A percentile compares a stretch with the other conserved stretches of the same genome.
These are phyloP conservation scores for Dusona sp. DNA, from an alignment of 2,888 invertebrate genomes.

Conservation along the genomic window DNA sequence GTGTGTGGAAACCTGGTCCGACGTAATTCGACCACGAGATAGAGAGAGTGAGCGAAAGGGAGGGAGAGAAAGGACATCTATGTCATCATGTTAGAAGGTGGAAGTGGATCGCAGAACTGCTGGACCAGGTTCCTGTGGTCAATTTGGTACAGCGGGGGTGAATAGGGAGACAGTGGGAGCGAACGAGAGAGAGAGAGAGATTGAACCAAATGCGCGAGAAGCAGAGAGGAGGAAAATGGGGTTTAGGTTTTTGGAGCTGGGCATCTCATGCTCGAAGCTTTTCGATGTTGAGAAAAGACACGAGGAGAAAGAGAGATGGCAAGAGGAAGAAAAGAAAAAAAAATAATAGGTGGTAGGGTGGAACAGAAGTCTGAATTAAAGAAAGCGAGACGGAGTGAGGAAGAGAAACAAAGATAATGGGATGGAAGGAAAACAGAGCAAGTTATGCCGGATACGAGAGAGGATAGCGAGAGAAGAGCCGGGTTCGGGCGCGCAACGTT, in stretches of 20 bases:
- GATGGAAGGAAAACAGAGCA: constrained; percentile 40
- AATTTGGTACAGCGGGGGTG: constrained; percentile 32
- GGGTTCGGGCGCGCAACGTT: constrained; percentile 78
- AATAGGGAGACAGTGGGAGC: background rate
- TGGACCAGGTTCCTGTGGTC: constrained; percentile 53
- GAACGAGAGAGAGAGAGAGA: background rate
- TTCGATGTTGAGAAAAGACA: constrained; percentile 49
- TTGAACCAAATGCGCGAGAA: constrained; percentile 41
- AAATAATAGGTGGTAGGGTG: constrained; percentile 41
- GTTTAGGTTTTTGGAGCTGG: constrained; percentile 52
- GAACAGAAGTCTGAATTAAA: constrained; percentile 46
- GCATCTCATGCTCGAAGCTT: constrained; percentile 42
- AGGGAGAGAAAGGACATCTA: constrained; percentile 23
- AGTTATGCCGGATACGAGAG: constrained; percentile 47
- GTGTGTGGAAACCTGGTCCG: constrained; percentile 16
- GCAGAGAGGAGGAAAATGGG: constrained; percentile 32
- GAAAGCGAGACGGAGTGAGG: constrained; percentile 67
- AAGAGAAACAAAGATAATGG: constrained; percentile 51
- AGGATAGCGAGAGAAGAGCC: constrained; percentile 65
- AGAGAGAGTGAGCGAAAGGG: constrained; percentile 21
- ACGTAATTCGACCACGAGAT: constrained; percentile 31
- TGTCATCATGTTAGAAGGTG: constrained; percentile 25
- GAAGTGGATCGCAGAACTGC: constrained; percentile 49
- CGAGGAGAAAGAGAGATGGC: constrained; percentile 38
- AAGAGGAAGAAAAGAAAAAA: constrained; percentile 65